phyloP scores from a whole-genome alignment of 2,797 vertebrate genomes.

The Leucoraja ocellata region DNA sequence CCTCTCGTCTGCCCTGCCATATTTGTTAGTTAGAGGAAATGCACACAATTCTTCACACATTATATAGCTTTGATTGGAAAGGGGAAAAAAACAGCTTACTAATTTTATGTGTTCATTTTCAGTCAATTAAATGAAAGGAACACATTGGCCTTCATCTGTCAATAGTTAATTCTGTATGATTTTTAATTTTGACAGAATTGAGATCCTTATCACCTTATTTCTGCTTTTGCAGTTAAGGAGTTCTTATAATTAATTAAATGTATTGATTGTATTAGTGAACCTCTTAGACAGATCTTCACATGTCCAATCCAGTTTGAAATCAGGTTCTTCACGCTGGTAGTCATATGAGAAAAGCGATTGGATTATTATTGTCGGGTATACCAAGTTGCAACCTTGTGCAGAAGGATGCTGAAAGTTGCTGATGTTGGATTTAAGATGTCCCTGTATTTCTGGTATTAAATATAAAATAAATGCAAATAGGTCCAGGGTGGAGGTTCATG shows the following conservation, averaged over 20 bases:
- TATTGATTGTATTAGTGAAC: constrained; percentile 10
- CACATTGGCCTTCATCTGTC: background rate
- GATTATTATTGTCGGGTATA: no score
- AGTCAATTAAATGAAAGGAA: background rate
- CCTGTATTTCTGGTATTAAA: background rate
- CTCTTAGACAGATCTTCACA: background rate
- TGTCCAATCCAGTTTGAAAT: constrained; percentile 12
- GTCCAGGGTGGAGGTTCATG: no score
- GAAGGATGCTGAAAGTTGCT: no score
- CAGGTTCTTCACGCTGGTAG: background rate
- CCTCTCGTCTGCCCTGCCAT: background rate
- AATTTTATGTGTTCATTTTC: constrained; percentile 13
- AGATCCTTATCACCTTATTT: background rate
- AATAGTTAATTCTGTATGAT: background rate
- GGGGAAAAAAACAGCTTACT: background rate
- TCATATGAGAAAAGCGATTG: no score
- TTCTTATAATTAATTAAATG: background rate
- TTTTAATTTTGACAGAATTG: background rate
- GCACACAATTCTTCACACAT: no score
- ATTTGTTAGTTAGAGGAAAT: background rate
- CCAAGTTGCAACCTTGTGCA: no score
- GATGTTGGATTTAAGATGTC: background rate
- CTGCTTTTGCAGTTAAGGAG: background rate
- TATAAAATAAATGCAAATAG: no score
- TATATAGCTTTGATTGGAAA: background rate